Evolutionary conservation across 2,888 invertebrate species (phyloP).

Genomic region (Agrotis puta): DNA sequence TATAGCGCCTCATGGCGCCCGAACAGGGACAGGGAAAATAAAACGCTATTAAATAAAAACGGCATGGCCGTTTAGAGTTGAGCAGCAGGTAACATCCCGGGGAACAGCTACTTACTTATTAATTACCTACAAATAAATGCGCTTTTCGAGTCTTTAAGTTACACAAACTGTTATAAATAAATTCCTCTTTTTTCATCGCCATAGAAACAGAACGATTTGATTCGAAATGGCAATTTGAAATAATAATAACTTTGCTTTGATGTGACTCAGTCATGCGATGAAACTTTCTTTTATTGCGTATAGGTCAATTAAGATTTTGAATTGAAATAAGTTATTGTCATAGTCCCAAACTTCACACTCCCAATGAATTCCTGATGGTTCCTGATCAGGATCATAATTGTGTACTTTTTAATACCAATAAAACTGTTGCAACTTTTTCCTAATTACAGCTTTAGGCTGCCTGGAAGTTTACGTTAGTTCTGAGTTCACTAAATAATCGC

Average conservation of each 20-base stretch:
- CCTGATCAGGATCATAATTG: not conserved
- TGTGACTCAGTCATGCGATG: slow-evolving; percentile 34
- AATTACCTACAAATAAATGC: too few relatives aligned
- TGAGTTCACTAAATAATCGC: not conserved
- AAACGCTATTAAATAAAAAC: too few relatives aligned
- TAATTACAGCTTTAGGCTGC: not conserved
- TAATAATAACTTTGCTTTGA: slow-evolving; percentile 22
- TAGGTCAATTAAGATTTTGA: slow-evolving; percentile 16
- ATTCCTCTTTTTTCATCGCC: not conserved
- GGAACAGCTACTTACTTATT: too few relatives aligned
- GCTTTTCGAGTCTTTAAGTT: too few relatives aligned
- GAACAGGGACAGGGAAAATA: too few relatives aligned
- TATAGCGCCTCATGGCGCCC: too few relatives aligned
- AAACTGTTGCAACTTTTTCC: not conserved
- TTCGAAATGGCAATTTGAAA: slow-evolving; percentile 16
- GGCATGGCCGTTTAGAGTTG: too few relatives aligned
- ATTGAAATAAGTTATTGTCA: not conserved
- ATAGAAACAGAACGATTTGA: not conserved
- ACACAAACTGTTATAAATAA: not conserved
- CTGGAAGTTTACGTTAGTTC: not conserved
- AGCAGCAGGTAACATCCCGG: too few relatives aligned
- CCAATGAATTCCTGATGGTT: not conserved
- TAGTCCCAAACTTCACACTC: not conserved
- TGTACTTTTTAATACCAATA: not conserved
- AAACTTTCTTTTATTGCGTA: slow-evolving; percentile 13